Conservation (phyloP, 2,797 vertebrate genomes). For the Holocentrus rufus region DNA sequence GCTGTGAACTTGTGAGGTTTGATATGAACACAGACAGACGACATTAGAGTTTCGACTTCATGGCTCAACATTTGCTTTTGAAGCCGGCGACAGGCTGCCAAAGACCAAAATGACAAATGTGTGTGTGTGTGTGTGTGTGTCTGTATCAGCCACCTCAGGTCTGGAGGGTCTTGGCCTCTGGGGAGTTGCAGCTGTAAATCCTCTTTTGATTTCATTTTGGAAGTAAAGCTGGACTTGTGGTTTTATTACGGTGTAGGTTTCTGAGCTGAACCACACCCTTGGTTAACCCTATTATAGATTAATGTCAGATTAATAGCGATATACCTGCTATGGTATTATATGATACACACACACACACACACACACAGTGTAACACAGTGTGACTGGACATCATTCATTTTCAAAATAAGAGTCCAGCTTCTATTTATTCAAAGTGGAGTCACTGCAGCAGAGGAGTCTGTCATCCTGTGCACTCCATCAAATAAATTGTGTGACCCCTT, state of each 20-base stretch:
- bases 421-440: conserved; percentile 4
- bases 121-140: conserved; percentile 3
- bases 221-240: conserved; percentile 25
- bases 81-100: neutral
- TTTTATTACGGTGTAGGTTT: conserved; percentile 16
- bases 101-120: conserved; percentile 11
- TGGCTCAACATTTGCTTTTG: neutral
- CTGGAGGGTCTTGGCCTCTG: conserved; percentile 9
- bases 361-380: neutral
- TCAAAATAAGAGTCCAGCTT: conserved; percentile 6
- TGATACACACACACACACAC: neutral
- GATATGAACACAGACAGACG: conserved; percentile 34
- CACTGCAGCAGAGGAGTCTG: neutral
- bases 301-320: neutral
- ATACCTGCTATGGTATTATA: neutral
- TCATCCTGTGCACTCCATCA: neutral
- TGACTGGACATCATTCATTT: neutral
- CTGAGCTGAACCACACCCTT: conserved; percentile 3
- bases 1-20: conserved; percentile 19
- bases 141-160: conserved; percentile 13
- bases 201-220: conserved; percentile 40
- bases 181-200: conserved; percentile 40
- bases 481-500: conserved; percentile 9
- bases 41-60: conserved; percentile 6
- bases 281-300: neutral